Conservation (phyloP, 2,113 vertebrate genomes). For the Phylloscopus whistleri region DNA sequence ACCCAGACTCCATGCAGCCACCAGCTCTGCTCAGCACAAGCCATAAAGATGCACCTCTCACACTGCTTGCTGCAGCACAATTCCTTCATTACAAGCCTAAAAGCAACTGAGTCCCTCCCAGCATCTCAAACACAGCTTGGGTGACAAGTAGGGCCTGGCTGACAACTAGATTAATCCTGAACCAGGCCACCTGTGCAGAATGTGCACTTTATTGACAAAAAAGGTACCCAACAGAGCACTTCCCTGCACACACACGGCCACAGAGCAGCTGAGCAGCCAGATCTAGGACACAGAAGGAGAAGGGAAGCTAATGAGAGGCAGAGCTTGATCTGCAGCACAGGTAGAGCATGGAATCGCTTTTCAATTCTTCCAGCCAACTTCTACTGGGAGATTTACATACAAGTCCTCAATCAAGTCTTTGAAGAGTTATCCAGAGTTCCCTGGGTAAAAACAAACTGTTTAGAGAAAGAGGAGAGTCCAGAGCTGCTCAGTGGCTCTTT, state of each 20-base stretch:
- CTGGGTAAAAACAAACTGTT: conserved; percentile 58
- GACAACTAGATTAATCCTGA: neutral
- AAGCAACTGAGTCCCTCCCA: neutral
- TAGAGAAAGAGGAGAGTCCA: conserved; percentile 38
- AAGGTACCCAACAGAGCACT: conserved; percentile 55
- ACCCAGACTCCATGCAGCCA: conserved; percentile 17
- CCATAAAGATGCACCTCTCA: conserved; percentile 16
- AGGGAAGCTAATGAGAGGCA: conserved; percentile 34
- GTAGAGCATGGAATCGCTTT: conserved; percentile 20
- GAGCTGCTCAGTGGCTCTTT: conserved; percentile 86
- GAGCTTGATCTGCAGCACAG: conserved; percentile 47
- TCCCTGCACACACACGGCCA: conserved; percentile 40
- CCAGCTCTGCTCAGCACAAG: conserved; percentile 47
- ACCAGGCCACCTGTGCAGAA: conserved; percentile 47
- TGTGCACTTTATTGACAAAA: conserved; percentile 61
- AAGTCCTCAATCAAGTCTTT: conserved; percentile 53
- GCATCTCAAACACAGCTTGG: neutral
- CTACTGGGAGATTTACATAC: conserved; percentile 31
- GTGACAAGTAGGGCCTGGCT: neutral
- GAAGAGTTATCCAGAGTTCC: conserved; percentile 53
- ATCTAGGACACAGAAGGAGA: conserved; percentile 20
- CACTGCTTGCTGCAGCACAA: neutral
- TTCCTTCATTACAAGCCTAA: conserved; percentile 18
- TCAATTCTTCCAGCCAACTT: conserved; percentile 27
- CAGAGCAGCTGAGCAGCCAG: conserved; percentile 43